Evolutionary conservation across 1,140 invertebrate species (phyloP), one percentile per base, ranked within the genome.

Genomic region (Atta colombica): DNA sequence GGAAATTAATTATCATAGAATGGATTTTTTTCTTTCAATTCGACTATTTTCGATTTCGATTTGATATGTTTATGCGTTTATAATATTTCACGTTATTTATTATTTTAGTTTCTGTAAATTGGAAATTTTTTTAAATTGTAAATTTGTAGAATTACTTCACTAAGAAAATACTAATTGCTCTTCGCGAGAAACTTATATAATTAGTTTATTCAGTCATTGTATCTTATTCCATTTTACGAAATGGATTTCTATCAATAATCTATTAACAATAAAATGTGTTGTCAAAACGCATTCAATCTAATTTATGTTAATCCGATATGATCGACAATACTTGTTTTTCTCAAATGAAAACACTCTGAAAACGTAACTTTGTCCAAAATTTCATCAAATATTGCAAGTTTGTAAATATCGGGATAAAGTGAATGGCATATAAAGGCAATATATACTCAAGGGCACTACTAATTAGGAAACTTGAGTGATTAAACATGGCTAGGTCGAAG

Each of bases 391-490:
- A 61, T 74, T 49, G 72, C 31, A 2, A 14, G 10, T 68, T 66
- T 78, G 61, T 35, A 65, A 77, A 65, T 39, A 65, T 39, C n/a
- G 72, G 12, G 25, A n/a, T 21, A 65, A 65, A 66, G 82, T 66
- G 75, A 86, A 66, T 66, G 78, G 51, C 60, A 84, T 87, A 78
- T 49, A 66, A 72, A 69, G 68, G 39, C 60, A 49, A n/a, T 25
- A 45, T 51, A 49, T 66, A 80, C 77, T 88, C 88, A 60, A 68
- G 80, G 77, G 63, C 88, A 61, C 49, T 87, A 85, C 74, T 91
- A 91, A 91, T 91, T 91, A 91, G 74, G 87, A 91, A 91, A 90
- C 74, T 90, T 88, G 86, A 77, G 58, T 87, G 88, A 91, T 91
- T 91, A 90, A 91, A 78, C 39, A 68, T 39, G 81, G 39, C 25